Conservation (phyloP, 2,113 vertebrate genomes). For the Galeopterus variegatus region DNA sequence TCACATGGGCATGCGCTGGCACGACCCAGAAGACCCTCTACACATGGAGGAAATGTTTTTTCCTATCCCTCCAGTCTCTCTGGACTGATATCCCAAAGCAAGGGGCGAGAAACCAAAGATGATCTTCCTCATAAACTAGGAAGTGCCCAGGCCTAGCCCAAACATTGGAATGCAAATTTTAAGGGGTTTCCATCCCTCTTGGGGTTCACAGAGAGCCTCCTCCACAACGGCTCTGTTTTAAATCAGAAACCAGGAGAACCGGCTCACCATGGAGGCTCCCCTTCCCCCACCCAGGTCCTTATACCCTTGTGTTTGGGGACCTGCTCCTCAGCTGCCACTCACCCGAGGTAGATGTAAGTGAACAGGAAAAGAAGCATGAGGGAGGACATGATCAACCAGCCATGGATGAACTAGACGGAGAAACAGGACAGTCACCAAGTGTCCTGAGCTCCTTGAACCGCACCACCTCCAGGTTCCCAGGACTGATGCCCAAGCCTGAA, state of each 20-base stretch:
- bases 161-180: not conserved
- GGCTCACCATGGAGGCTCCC: fast-evolving
- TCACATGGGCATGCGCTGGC: fast-evolving
- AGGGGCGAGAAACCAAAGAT: not conserved
- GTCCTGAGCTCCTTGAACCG: not conserved
- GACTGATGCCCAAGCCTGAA: not conserved
- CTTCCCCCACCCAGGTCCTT: not conserved
- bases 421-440: not conserved
- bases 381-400: constrained; percentile 98
- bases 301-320: fast-evolving
- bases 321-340: constrained; percentile 77
- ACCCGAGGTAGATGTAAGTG: constrained; percentile 98
- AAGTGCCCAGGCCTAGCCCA: not conserved
- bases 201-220: not conserved
- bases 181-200: not conserved
- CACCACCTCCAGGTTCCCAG: fast-evolving
- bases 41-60: not conserved
- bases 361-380: constrained; percentile 98
- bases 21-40: not conserved
- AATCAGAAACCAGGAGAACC: fast-evolving
- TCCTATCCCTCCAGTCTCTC: not conserved
- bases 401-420: constrained; percentile 95
- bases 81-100: not conserved
- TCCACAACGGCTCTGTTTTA: not conserved
- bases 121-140: not conserved